Evolutionary conservation across 2,888 invertebrate species (phyloP), one percentile per base, ranked within the genome.

Genomic region (Dysmachus trigonus): DNA sequence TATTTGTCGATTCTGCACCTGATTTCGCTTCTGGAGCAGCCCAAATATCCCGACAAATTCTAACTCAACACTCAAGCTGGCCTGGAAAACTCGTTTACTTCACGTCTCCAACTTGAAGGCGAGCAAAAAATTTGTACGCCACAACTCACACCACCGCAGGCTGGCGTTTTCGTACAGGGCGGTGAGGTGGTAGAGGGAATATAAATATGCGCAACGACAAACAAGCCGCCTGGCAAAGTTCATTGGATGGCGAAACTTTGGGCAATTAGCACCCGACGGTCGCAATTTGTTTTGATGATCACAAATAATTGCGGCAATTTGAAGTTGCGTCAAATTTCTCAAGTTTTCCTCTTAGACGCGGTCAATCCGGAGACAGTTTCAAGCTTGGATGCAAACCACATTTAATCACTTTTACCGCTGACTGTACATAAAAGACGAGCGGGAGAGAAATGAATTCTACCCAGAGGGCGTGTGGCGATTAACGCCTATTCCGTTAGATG

Each of bases 111-210:
- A 35, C 33, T 33, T 13, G 31, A 31, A 73, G 73, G 35, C 31
- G 73, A 73, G 73, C 73, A 73, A 73, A 73, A 73, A 73, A 73
- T 27, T 73, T 73, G 73, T 73, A 73, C 73, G 73, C 73, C 73
- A 73, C 73, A 73, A 73, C 73, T 13, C 31, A 73, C 31, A 22
- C 31, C 73, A 73, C 6, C 13, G n/a, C 30, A 3, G 6, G 30
- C 7, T n/a, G 15, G 3, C 22, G 72, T 31, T 27, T 2, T 27
- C 27, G 1, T n/a, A 72, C 31, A 15, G 27, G 31, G 31, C 5
- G 15, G 31, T 72, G 31, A 1, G 5, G 30, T 27, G 18, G 72
- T 30, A 30, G 72, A 72, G n/a, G 31, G 27, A 41, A 0, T 72
- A 72, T 72, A 72, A 30, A 72, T 22, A 30, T 30, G 72, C 27